Base-by-base conservation (phyloP, 1,140 invertebrate species). In the Bicyclus anynana region DNA sequence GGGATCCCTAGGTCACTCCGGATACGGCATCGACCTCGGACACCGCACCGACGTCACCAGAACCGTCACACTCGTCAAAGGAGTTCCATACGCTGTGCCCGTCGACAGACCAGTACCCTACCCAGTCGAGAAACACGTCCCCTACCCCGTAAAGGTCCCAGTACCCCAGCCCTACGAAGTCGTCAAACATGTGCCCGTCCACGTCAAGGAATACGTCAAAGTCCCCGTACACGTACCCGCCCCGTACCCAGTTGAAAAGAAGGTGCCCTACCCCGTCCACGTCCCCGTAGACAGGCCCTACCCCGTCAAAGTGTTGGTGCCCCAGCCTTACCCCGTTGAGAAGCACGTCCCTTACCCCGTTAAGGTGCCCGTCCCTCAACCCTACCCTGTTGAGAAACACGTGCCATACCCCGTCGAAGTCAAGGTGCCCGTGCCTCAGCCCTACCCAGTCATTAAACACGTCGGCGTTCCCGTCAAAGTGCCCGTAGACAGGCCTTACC, bases 21-120 rank as follows among this genome's bases (percentile, higher is more conserved):
- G 77, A 42, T 80, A 80, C 57, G 87, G 84, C 53, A 83, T 77
- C 78, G 68, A 76, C 49, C 89, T 90, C 62, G 90, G 89, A 53
- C 88, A 85, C 57, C 90, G 90, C 69, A 89, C 90, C 71, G 90
- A 92, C 65, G 90, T 93, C 62, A 90, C 93, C 67, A 95, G 93
- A 79, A 94, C 93, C 54, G 88, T 94, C 69, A 94, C 93, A 26
- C 84, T 94, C 14, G 91, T 93, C 38, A 95, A 95, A 80, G 93
- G 93, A 69, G 91, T 93, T 29, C 90, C 92, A 50, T 84, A 92
- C 49, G 91, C 92, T 46, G 91, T 92, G 54, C 90, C 93, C 53
- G 92, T 94, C 23, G 92, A 93, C 54, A 91, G 85, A 65, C 91
- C 88, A 53, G 85, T 93, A n/a, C 92, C 92, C n/a, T 92, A 92